phyloP scores from a whole-genome alignment of 2,797 vertebrate species.

The Anas bernieri region DNA sequence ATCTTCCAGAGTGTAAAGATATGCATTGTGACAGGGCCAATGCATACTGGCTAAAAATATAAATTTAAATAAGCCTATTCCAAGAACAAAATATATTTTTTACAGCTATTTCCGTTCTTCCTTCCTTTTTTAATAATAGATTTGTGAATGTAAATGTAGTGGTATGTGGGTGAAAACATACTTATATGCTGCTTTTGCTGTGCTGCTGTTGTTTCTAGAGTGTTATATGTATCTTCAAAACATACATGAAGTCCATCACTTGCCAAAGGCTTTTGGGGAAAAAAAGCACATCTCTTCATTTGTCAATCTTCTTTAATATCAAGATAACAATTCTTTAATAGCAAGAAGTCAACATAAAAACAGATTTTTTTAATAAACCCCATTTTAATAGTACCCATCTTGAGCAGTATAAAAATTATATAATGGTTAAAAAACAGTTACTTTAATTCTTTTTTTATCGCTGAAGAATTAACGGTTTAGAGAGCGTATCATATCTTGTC shows the following conservation, averaged over 20 bases:
- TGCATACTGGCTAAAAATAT: background rate
- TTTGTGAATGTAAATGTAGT: background rate
- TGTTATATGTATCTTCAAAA: background rate
- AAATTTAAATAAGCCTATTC: background rate
- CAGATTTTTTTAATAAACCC: no score
- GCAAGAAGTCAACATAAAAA: background rate
- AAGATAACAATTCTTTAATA: background rate
- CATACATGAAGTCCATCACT: background rate
- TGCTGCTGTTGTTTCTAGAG: background rate
- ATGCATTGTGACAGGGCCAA: background rate
- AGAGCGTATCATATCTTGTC: background rate
- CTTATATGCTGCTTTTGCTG: background rate
- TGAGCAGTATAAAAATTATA: background rate
- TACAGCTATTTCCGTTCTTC: background rate
- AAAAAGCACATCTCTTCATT: background rate
- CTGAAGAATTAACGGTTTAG: background rate
- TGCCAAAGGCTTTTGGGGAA: background rate
- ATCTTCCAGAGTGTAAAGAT: background rate
- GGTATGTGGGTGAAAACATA: background rate
- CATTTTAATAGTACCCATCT: background rate
- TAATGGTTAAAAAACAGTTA: background rate
- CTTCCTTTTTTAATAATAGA: background rate
- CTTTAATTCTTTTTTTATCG: background rate
- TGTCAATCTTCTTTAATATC: background rate
- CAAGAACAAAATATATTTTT: background rate